phyloP scores from a whole-genome alignment of 1,140 invertebrate species.

The Drosophila mayri region DNA sequence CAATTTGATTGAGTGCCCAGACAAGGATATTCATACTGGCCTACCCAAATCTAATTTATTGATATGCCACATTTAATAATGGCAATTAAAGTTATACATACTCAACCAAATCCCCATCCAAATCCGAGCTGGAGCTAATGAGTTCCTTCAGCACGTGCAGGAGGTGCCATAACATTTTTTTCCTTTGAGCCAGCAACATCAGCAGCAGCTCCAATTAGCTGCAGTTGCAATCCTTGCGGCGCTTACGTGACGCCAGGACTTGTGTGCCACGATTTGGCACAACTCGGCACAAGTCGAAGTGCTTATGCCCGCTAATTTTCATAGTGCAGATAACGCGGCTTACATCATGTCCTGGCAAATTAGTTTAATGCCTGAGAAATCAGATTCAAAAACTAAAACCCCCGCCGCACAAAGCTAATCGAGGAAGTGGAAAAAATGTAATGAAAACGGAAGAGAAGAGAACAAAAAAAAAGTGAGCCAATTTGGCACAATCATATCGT shows the following conservation, averaged over 20 bases:
- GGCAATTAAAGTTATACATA: slow-evolving; percentile 7
- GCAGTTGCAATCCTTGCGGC: slow-evolving; percentile 55
- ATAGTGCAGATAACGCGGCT: slow-evolving; percentile 39
- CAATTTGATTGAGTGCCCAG: slow-evolving; percentile 55
- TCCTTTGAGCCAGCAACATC: slow-evolving; percentile 31
- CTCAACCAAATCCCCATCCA: neutral
- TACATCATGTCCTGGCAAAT: slow-evolving; percentile 44
- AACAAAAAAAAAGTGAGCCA: slow-evolving; percentile 13
- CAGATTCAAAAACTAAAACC: slow-evolving; percentile 2
- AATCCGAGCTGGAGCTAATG: slow-evolving; percentile 24
- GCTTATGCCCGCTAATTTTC: slow-evolving; percentile 44
- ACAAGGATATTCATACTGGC: slow-evolving; percentile 8
- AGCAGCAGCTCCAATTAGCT: slow-evolving; percentile 54
- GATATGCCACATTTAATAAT: slow-evolving; percentile 52
- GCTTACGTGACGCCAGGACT: slow-evolving; percentile 51
- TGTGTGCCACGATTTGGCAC: slow-evolving; percentile 42
- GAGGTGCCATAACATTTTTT: slow-evolving; percentile 63
- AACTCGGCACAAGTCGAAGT: slow-evolving; percentile 30
- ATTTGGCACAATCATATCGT: slow-evolving; percentile 51
- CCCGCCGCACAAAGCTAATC: slow-evolving; percentile 11
- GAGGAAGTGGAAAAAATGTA: slow-evolving; percentile 6
- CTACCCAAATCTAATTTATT: slow-evolving; percentile 38
- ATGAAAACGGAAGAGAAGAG: slow-evolving; percentile 17
- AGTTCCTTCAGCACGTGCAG: slow-evolving; percentile 41
- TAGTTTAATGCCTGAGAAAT: slow-evolving; percentile 8